Base-by-base conservation (phyloP, 1,140 invertebrate genomes). In the Lasioglossum albipes region DNA sequence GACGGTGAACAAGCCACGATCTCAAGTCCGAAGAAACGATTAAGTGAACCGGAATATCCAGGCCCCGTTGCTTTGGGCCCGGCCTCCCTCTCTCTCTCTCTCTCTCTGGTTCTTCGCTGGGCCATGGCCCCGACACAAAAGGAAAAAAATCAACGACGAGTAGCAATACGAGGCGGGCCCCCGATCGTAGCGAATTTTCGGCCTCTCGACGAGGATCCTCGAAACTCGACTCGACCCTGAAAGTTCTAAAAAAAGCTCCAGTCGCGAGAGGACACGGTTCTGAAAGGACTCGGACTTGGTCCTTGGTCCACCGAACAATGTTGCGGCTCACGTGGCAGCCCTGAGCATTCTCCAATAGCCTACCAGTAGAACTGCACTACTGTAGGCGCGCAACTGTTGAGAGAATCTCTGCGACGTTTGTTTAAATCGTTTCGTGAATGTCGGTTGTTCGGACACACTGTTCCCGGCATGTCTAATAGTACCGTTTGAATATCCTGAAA, bases 11-110 rank as follows among this genome's bases (percentile, higher is more conserved):
- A 36, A 41, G 64, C 66, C 59, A 65, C 36, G 71, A 57, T 61
- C 42, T 41, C 27, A 78, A 84, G 86, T 89, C 87, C 84, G 73
- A 85, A 77, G 86, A 88, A 90, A 87, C 88, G 89, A 89, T 90
- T 89, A 88, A 89, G 80, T 84, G 87, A 89, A 89, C 89, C 89
- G 89, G 89, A 90, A 90, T 87, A 86, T 90, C 77, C 85, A 87
- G 88, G 84, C 87, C 88, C 88, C 89, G 89, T 89, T 90, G 89
- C 87, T 89, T 87, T 79, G 70, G 83, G 82, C 83, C 75, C 78
- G 73, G 57, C 7, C n/a, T 59, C 57, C n/a, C 54, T 59, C 62
- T 49, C 57, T 22, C 57, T 59, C 62, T 49, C 57, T 59, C 57
- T 59, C 57, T 59, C 57, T 59, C 62, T 49, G 54, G 45, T 75